Evolutionary conservation across 2,797 vertebrate genomes (phyloP).

Genomic region (Sciurus vulgaris): DNA sequence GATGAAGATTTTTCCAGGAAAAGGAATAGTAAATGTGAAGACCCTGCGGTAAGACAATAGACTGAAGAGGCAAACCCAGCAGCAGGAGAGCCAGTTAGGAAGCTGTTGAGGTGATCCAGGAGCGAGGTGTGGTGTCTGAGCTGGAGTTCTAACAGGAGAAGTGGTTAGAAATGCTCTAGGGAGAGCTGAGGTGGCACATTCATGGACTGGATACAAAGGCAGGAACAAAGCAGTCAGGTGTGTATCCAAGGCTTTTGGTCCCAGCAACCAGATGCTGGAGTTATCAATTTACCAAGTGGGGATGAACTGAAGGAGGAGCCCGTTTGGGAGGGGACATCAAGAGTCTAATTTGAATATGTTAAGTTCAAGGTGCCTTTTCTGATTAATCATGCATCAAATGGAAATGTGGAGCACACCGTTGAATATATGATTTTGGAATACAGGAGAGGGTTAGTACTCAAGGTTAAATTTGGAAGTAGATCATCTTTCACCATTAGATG

Average conservation of each 20-base stretch:
- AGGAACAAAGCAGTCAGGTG: neutral
- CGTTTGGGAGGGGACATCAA: neutral
- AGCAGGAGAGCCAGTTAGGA: neutral
- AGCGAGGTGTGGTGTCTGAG: neutral
- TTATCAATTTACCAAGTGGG: neutral
- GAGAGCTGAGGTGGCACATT: neutral
- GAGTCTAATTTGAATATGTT: neutral
- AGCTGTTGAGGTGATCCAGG: neutral
- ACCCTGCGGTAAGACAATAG: neutral
- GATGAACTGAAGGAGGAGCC: neutral
- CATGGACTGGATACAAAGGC: neutral
- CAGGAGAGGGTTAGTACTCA: neutral
- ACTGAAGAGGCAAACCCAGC: neutral
- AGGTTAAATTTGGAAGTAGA: neutral
- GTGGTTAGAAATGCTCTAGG: neutral
- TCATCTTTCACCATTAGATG: neutral
- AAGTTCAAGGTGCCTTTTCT: conserved; percentile 18
- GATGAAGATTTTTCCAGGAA: neutral
- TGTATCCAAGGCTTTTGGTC: neutral
- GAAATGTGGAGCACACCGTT: neutral
- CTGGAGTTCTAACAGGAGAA: rapidly evolving
- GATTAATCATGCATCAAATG: neutral
- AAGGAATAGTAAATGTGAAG: neutral
- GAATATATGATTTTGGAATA: conserved; percentile 20
- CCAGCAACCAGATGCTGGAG: neutral